Conservation (phyloP, 2,113 vertebrate species). For the Strix aluco region DNA sequence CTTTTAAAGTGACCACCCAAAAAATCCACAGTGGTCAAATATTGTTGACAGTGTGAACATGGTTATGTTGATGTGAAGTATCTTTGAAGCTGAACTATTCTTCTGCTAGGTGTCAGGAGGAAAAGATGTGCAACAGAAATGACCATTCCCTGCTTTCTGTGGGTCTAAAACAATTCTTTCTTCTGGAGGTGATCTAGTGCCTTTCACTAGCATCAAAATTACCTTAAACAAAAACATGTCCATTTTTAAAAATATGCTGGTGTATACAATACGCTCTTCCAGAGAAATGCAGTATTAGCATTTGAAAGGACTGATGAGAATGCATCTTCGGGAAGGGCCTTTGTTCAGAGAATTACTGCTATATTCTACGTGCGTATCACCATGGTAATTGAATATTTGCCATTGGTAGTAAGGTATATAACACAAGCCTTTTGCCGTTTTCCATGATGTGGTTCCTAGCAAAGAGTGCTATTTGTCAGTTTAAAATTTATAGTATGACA, state of each 20-base stretch:
- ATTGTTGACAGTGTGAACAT: neutral
- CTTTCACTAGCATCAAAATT: neutral
- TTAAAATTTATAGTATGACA: slow-evolving; percentile 21
- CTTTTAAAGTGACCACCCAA: neutral
- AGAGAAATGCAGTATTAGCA: slow-evolving; percentile 20
- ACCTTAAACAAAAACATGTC: neutral
- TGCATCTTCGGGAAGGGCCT: slow-evolving; percentile 10
- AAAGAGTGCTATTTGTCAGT: slow-evolving; percentile 28
- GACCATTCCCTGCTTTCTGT: neutral
- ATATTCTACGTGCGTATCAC: neutral
- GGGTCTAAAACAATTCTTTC: neutral
- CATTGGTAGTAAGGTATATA: slow-evolving; percentile 8
- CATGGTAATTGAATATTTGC: slow-evolving; percentile 42
- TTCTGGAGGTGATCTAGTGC: neutral
- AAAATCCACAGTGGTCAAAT: neutral
- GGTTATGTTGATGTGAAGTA: neutral
- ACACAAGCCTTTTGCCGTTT: slow-evolving; percentile 29
- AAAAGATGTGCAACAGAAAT: neutral
- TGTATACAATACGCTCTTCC: neutral
- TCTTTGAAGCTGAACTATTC: neutral
- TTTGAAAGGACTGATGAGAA: slow-evolving; percentile 37
- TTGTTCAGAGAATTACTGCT: slow-evolving; percentile 20
- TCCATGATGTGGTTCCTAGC: neutral
- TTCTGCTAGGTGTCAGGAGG: neutral
- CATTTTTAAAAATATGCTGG: neutral